Evolutionary conservation across 2,113 vertebrate species (phyloP).

Genomic region (Progne subis): DNA sequence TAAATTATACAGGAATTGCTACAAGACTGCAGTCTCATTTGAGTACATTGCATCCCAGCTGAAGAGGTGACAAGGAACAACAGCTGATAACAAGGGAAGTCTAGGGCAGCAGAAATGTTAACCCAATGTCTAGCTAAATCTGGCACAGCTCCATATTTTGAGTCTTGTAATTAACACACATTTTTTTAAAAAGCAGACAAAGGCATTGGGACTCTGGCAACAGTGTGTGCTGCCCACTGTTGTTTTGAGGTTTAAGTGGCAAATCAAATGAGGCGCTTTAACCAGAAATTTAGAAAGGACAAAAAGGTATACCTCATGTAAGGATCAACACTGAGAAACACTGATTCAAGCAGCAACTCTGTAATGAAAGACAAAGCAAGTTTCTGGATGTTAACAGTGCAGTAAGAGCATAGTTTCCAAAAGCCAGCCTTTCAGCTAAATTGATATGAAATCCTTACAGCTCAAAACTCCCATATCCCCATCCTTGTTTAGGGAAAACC

Average conservation of each 20-base stretch:
- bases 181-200: not conserved
- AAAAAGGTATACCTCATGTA: slow-evolving; percentile 85
- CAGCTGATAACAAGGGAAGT: not conserved
- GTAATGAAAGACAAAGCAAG: slow-evolving; percentile 34
- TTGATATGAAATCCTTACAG: not conserved
- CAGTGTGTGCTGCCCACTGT: not conserved
- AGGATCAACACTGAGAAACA: slow-evolving; percentile 88
- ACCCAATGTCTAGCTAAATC: not conserved
- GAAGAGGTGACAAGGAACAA: not conserved
- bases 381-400: not conserved
- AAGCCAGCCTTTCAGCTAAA: not conserved
- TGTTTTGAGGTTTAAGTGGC: not conserved
- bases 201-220: not conserved
- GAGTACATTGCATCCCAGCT: not conserved
- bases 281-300: not conserved
- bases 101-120: not conserved
- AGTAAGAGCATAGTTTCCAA: not conserved
- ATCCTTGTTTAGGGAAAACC: not conserved
- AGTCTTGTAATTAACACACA: not conserved
- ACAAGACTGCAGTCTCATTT: not conserved
- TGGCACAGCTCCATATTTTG: not conserved
- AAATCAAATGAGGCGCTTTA: not conserved
- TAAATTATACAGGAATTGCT: not conserved
- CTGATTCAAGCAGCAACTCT: slow-evolving; percentile 88
- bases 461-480: not conserved